Conservation (phyloP, 2,797 vertebrate genomes). For the Oreochromis mossambicus region DNA sequence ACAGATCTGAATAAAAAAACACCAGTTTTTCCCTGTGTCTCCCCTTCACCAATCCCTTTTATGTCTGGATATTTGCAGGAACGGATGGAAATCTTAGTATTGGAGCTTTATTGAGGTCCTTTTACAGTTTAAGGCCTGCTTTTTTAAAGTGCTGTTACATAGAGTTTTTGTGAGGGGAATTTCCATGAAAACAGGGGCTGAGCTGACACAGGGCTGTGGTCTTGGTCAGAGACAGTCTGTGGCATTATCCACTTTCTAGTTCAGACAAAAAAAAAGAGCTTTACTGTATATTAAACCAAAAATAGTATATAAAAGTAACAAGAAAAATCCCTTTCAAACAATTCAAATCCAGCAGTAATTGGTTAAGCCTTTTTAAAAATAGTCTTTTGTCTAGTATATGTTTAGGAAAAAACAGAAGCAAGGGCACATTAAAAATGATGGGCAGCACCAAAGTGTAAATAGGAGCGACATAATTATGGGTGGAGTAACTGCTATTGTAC, state of each 20-base stretch:
- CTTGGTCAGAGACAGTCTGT: conserved; percentile 40
- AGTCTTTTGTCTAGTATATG: conserved; percentile 11
- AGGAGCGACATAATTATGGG: conserved; percentile 51
- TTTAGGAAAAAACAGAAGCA: conserved; percentile 39
- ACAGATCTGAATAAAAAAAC: not conserved
- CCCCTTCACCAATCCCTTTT: not conserved
- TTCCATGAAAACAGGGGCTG: conserved; percentile 55
- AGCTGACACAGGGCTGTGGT: conserved; percentile 45
- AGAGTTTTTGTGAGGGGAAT: conserved; percentile 53
- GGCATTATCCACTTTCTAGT: not conserved
- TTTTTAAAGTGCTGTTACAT: conserved; percentile 53
- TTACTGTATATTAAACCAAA: conserved; percentile 31
- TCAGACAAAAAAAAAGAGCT: not conserved
- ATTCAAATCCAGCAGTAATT: conserved; percentile 11
- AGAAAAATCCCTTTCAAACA: not conserved
- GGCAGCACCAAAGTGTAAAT: conserved; percentile 46
- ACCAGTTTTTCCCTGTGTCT: not conserved
- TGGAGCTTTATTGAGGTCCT: conserved; percentile 34
- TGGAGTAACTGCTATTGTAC: conserved; percentile 59
- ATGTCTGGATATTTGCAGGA: conserved; percentile 3
- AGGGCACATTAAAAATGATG: conserved; percentile 24
- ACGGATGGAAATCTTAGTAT: conserved; percentile 23
- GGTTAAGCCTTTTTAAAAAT: not conserved
- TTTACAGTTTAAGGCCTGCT: conserved; percentile 21
- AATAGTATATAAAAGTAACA: not conserved